Conservation (phyloP, 2,113 vertebrate genomes). For the Psittacula cyanocephala region DNA sequence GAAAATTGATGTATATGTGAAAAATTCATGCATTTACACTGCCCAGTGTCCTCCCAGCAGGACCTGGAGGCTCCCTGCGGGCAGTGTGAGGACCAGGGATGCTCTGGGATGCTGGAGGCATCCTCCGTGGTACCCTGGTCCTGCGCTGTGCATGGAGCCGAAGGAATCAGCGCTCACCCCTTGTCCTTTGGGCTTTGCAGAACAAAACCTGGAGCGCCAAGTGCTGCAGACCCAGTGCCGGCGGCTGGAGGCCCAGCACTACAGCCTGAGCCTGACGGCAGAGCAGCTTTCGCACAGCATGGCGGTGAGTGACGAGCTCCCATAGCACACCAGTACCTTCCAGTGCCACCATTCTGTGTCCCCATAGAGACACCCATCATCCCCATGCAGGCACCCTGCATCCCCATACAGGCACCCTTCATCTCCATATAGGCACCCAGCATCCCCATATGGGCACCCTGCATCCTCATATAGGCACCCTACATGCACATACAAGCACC, state of each 20-base stretch:
- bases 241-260: slow-evolving; percentile 94
- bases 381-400: too few relatives aligned
- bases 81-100: not conserved
- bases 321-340: not conserved
- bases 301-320: slow-evolving; percentile 81
- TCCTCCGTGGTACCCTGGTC: fast-evolving
- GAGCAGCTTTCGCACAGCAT: slow-evolving; percentile 96
- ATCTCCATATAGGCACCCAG: too few relatives aligned
- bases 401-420: fast-evolving
- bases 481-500: too few relatives aligned
- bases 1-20: fast-evolving
- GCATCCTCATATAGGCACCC: too few relatives aligned
- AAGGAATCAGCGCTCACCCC: not conserved
- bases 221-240: slow-evolving; percentile 94
- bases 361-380: too few relatives aligned
- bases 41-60: fast-evolving
- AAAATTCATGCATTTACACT: fast-evolving
- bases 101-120: not conserved
- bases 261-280: slow-evolving; percentile 92
- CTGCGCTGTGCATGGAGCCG: fast-evolving
- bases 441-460: too few relatives aligned
- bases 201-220: slow-evolving; percentile 94
- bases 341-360: not conserved
- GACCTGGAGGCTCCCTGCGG: not conserved
- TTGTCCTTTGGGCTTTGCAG: slow-evolving; percentile 62